Evolutionary conservation across 2,888 invertebrate species (phyloP), one percentile per base, ranked within the genome.

Genomic region (Sminthurinus aureus): DNA sequence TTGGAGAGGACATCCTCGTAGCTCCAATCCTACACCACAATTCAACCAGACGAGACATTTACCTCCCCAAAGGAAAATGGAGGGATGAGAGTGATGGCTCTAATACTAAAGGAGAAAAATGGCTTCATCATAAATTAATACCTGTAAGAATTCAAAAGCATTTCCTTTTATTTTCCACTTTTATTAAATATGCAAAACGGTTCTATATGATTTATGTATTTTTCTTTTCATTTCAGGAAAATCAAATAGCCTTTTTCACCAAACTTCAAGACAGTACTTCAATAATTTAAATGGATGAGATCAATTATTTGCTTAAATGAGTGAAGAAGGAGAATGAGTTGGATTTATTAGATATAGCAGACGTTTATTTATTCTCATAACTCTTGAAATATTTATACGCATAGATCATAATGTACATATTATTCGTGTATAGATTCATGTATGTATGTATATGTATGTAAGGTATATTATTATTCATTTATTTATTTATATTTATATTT

Each of bases 51-150:
- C 92, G 95, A 86, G 97, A 90, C 83, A 95, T 98, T 83, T 97
- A 97, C 90, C 92, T 97, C 51, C 97, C 97, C 0, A 94, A 94
- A 50, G 98, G 98, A 0, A 94, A 96, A 0, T 98, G 98, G 98
- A 95, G 94, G 89, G 97, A 98, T 89, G 96, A 96, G 18, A 95
- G 96, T 88, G 96, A 96, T 90, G 94, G 95, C 0, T 96, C 95
- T 38, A 92, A 95, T 71, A 93, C 96, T 64, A 96, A 96, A 89
- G 97, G 97, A 0, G 96, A 94, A 87, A 93, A 96, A 85, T 97
- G 96, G 97, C 95, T 97, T 90, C 96, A 96, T 90, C 94, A 95
- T 89, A 96, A 97, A 90, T 92, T 93, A 26, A 24, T 71, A 58
- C 38, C 38, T 38, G 38, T 38, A 38, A 38, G n/a, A n/a, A n/a